These are phyloP conservation scores for Seriola dumerili DNA, from an alignment of 2,113 vertebrate genomes.

Conservation along the genomic window DNA sequence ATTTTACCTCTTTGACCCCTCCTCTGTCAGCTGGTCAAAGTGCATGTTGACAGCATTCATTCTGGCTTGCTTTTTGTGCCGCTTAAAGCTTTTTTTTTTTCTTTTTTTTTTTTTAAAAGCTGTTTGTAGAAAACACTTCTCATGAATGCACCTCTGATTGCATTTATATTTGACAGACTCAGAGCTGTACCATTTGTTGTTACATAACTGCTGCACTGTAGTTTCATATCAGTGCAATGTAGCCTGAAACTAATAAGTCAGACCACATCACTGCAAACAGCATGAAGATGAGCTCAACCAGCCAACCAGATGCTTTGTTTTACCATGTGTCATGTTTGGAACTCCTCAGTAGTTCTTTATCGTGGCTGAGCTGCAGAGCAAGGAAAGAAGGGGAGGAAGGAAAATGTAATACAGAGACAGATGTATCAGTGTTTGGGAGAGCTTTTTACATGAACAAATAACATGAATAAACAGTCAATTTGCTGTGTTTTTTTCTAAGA, in stretches of 20 bases:
- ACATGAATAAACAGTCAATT: no score
- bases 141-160: constrained; percentile 4
- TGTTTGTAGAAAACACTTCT: background rate
- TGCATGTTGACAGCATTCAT: no score
- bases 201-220: constrained; percentile 18
- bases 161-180: background rate
- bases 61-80: background rate
- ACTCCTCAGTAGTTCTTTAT: background rate
- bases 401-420: no score
- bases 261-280: background rate
- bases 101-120: background rate
- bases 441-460: no score
- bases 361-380: background rate
- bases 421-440: no score
- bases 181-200: background rate
- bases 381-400: background rate
- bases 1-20: background rate
- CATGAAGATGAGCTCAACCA: background rate
- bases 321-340: background rate
- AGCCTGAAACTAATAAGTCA: constrained; percentile 23
- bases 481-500: no score
- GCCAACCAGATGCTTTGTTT: background rate
- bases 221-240: constrained; percentile 14
- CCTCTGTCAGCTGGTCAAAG: background rate
- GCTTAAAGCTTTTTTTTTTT: no score